phyloP scores from a whole-genome alignment of 2,113 vertebrate species.

The Phoenicopterus ruber region DNA sequence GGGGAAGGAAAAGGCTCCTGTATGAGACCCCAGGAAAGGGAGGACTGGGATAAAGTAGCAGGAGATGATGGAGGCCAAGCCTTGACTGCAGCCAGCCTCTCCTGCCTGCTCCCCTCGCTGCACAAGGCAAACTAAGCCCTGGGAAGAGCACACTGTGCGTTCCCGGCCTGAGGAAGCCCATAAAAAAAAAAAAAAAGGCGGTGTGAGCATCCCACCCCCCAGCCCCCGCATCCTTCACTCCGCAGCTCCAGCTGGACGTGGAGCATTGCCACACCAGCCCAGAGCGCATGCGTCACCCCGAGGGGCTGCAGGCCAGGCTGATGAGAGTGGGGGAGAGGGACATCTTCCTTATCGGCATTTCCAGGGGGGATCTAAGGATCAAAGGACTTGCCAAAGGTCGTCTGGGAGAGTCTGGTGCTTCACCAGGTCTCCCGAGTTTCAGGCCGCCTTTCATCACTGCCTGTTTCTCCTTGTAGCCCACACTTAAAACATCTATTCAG shows the following conservation, averaged over 20 bases:
- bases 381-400: background rate
- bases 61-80: background rate
- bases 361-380: background rate
- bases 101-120: background rate
- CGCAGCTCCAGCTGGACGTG: background rate
- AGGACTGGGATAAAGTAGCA: background rate
- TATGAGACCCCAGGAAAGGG: background rate
- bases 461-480: background rate
- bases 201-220: background rate
- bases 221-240: background rate
- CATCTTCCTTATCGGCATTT: background rate
- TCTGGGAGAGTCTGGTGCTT: background rate
- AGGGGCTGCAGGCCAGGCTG: background rate
- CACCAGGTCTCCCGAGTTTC: background rate
- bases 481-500: background rate
- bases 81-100: background rate
- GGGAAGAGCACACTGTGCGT: rapidly evolving
- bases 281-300: rapidly evolving
- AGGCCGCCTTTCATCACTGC: background rate
- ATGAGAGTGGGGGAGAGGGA: background rate
- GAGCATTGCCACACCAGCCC: rapidly evolving
- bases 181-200: background rate
- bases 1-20: background rate
- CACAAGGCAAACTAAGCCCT: background rate
- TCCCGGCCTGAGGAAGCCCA: background rate